These are phyloP conservation scores for Drosophila carrolli DNA, from an alignment of 1,140 invertebrate genomes.

Conservation along the genomic window DNA sequence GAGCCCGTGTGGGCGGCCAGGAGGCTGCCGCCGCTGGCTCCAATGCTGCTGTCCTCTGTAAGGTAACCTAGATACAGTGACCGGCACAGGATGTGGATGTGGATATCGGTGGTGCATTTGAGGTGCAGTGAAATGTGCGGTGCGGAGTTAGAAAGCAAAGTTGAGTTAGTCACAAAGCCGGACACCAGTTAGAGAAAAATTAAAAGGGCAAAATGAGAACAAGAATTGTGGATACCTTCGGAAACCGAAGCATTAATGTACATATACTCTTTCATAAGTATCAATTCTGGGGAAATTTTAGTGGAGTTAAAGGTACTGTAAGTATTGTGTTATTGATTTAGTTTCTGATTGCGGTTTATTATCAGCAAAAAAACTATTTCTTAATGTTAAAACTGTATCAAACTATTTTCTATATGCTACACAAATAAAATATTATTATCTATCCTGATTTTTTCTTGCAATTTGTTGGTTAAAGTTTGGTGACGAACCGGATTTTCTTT, in stretches of 20 bases:
- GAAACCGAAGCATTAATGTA: background rate
- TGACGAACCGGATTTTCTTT: too few relatives aligned
- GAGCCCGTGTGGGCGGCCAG: constrained; percentile 49
- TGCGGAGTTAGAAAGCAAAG: constrained; percentile 41
- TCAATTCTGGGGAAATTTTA: too few relatives aligned
- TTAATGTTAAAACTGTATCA: too few relatives aligned
- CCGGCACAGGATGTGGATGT: constrained; percentile 31
- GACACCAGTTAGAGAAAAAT: constrained; percentile 44
- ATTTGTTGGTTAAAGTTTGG: too few relatives aligned
- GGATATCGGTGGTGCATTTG: constrained; percentile 5
- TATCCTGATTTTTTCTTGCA: too few relatives aligned
- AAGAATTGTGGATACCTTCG: background rate
- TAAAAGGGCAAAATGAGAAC: background rate
- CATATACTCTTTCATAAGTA: too few relatives aligned
- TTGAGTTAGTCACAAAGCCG: constrained; percentile 40
- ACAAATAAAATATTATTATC: too few relatives aligned
- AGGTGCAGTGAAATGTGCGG: constrained; percentile 27
- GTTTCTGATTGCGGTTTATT: too few relatives aligned
- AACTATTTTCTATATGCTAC: too few relatives aligned
- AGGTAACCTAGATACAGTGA: constrained; percentile 81
- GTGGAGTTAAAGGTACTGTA: too few relatives aligned
- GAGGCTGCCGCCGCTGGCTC: constrained; percentile 35
- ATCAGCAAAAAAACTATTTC: too few relatives aligned
- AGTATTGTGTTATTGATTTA: too few relatives aligned
- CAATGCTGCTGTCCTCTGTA: constrained; percentile 82